Percentiles rank a stretch among this genome's conserved stretches.
These are phyloP conservation scores for Alsophila aescularia DNA, from an alignment of 2,888 invertebrate species.

Conservation along the genomic window DNA sequence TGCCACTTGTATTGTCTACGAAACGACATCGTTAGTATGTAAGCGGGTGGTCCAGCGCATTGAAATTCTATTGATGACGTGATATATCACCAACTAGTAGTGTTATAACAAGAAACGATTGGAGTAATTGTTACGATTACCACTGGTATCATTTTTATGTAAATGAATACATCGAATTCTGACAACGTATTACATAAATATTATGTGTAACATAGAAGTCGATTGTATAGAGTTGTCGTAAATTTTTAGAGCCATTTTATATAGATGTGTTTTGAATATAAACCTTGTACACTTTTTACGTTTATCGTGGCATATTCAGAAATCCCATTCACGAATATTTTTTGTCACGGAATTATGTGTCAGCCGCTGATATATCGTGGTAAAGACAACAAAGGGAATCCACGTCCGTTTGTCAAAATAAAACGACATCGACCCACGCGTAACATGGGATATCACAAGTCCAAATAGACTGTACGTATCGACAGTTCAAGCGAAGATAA, in stretches of 20 bases:
- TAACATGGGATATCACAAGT: conserved; percentile 63
- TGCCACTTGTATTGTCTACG: conserved; percentile 75
- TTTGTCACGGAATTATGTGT: conserved; percentile 63
- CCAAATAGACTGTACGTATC: conserved; percentile 49
- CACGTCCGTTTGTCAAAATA: conserved; percentile 78
- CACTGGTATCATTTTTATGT: conserved; percentile 53
- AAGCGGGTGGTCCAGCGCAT: conserved; percentile 79
- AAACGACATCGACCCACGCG: conserved; percentile 73
- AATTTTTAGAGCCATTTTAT: conserved; percentile 22
- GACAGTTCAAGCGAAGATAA: conserved; percentile 46
- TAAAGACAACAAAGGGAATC: conserved; percentile 72
- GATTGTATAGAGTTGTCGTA: conserved; percentile 21
- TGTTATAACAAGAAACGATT: conserved; percentile 63
- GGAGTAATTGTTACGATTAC: conserved; percentile 66
- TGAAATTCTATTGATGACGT: conserved; percentile 78
- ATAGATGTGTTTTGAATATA: conserved; percentile 23
- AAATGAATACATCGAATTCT: conserved; percentile 33
- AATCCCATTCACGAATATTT: conserved; percentile 56
- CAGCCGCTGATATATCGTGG: conserved; percentile 73
- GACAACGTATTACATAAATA: conserved; percentile 6
- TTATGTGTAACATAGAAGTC: conserved; percentile 23
- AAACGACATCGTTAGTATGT: conserved; percentile 81
- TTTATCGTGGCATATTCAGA: conserved; percentile 51
- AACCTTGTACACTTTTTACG: conserved; percentile 36
- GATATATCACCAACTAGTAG: conserved; percentile 66